phyloP scores from a whole-genome alignment of 2,113 vertebrate genomes.

The Lamprologus ornatipinnis region DNA sequence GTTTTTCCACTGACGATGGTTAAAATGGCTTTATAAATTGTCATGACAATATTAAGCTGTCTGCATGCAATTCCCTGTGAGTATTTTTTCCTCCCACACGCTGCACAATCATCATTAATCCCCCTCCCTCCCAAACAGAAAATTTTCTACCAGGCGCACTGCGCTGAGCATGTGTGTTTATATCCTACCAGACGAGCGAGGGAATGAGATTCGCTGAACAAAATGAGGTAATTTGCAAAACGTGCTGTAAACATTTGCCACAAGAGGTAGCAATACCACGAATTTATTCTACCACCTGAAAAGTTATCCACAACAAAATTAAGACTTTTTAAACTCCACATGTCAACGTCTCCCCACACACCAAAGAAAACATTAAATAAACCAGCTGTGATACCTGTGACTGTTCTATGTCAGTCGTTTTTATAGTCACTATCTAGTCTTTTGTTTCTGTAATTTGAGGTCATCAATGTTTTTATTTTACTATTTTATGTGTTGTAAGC shows the following conservation, averaged over 20 bases:
- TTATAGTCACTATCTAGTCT: not conserved
- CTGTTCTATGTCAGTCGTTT: not conserved
- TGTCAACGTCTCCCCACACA: not conserved
- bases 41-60: not conserved
- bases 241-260: not conserved
- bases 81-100: not conserved
- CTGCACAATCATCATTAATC: not conserved
- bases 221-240: not conserved
- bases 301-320: not conserved
- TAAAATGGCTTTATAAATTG: not conserved
- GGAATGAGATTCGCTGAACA: not conserved
- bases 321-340: not conserved
- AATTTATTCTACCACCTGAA: not conserved
- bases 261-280: not conserved
- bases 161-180: not conserved
- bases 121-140: not conserved
- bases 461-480: not conserved
- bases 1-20: not conserved
- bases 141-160: not conserved
- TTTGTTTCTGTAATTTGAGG: not conserved
- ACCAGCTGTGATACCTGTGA: not conserved
- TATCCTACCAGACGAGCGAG: not conserved
- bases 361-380: not conserved
- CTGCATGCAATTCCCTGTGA: not conserved
- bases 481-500: not conserved